phyloP scores from a whole-genome alignment of 37 sponge, comb jelly and placozoan species.

The Ianthella basta region DNA sequence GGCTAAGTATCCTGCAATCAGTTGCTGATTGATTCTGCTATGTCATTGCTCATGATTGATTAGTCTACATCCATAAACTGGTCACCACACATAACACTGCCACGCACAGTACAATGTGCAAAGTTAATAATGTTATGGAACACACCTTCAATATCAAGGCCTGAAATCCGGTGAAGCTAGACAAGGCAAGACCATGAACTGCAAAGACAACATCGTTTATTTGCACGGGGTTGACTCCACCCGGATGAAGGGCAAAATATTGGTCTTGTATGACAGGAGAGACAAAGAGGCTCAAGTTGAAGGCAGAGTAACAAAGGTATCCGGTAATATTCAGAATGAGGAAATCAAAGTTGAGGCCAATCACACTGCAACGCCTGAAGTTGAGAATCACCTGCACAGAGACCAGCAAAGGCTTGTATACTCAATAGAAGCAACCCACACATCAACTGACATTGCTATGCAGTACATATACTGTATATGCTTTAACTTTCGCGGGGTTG shows the following conservation, averaged over 20 bases:
- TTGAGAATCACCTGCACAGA: conserved; percentile 69
- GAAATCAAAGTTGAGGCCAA: conserved; percentile 97
- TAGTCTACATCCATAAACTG: too few relatives aligned
- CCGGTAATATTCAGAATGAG: conserved; percentile 90
- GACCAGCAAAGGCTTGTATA: too few relatives aligned
- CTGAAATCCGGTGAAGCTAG: conserved; percentile 80
- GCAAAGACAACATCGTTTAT: conserved; percentile 94
- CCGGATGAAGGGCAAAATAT: conserved; percentile 78
- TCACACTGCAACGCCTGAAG: conserved; percentile 81
- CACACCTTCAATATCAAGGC: conserved; percentile 78
- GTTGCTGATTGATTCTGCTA: too few relatives aligned
- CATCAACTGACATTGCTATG: too few relatives aligned
- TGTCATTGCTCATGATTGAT: too few relatives aligned
- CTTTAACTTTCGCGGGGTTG: too few relatives aligned
- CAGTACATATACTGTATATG: too few relatives aligned
- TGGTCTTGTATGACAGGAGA: conserved; percentile 74
- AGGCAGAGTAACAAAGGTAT: conserved; percentile 78
- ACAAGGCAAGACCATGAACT: conserved; percentile 80
- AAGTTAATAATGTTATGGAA: too few relatives aligned
- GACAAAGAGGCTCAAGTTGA: conserved; percentile 90
- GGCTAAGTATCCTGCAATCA: too few relatives aligned
- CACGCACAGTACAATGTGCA: too few relatives aligned
- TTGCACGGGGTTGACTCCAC: conserved; percentile 92
- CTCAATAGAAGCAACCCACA: too few relatives aligned
- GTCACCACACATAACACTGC: too few relatives aligned